Evolutionary conservation across 2,888 invertebrate species (phyloP).

Genomic region (Yponomeuta malinellus): DNA sequence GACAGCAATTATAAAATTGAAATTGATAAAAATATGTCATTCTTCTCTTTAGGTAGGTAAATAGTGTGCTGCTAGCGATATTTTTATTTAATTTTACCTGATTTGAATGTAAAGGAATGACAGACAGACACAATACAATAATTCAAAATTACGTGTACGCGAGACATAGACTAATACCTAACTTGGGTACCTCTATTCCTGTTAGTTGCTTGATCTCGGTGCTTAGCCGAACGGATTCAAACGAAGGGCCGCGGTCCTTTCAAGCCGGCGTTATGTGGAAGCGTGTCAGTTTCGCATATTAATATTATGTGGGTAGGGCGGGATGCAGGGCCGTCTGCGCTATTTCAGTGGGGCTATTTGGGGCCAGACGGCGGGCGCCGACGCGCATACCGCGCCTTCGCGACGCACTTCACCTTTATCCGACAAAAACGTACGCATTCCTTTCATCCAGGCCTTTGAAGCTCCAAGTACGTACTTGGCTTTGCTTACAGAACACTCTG

Average conservation of each 20-base stretch:
- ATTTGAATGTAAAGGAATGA: no score
- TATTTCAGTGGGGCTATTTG: slow-evolving; percentile 49
- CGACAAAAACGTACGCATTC: slow-evolving; percentile 29
- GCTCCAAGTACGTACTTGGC: slow-evolving; percentile 1
- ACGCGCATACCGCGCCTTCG: slow-evolving; percentile 14
- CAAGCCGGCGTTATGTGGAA: background rate
- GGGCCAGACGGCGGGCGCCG: slow-evolving; percentile 43
- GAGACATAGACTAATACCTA: no score
- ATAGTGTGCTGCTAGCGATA: no score
- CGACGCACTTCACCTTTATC: slow-evolving; percentile 46
- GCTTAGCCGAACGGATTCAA: background rate
- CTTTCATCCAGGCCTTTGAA: slow-evolving; percentile 8
- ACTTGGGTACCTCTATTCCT: background rate
- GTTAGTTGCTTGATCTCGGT: background rate
- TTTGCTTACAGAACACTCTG: background rate
- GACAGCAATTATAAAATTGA: no score
- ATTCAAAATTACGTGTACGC: no score
- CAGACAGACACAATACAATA: no score
- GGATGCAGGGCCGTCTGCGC: slow-evolving; percentile 38
- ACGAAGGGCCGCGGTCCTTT: background rate
- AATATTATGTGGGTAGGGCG: slow-evolving; percentile 30
- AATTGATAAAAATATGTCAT: no score
- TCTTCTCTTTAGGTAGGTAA: no score
- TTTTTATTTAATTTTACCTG: no score
- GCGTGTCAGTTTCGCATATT: slow-evolving; percentile 36